Conservation (phyloP, 2,113 vertebrate species). For the Stigmatopora nigra region DNA sequence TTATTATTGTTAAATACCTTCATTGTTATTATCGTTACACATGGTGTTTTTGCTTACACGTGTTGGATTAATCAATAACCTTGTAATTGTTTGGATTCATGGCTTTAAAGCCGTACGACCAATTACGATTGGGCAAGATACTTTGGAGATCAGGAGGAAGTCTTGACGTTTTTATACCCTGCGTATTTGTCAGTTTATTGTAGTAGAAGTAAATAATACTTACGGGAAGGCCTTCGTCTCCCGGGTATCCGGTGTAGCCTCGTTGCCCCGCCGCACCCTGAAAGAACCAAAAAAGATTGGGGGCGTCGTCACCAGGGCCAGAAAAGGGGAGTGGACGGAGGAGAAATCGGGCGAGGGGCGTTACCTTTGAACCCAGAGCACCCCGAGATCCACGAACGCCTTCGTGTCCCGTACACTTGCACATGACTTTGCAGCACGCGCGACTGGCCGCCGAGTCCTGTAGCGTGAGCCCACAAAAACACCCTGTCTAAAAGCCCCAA, state of each 20-base stretch:
- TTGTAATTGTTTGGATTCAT: too few species aligned
- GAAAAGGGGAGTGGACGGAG: neutral
- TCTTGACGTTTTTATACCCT: too few species aligned
- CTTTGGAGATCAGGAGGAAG: too few species aligned
- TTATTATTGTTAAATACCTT: too few species aligned
- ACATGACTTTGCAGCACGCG: conserved; percentile 73
- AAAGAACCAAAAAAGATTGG: conserved; percentile 21
- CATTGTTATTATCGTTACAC: too few species aligned
- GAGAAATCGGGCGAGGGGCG: too few species aligned
- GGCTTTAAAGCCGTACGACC: too few species aligned
- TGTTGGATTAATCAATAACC: too few species aligned
- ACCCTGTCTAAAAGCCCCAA: neutral
- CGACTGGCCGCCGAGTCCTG: conserved; percentile 70
- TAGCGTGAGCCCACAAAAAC: conserved; percentile 14
- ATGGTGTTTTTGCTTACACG: too few species aligned
- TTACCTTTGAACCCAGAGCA: conserved; percentile 71
- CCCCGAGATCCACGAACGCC: conserved; percentile 69
- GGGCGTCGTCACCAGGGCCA: neutral
- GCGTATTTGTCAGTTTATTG: neutral
- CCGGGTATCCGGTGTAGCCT: conserved; percentile 74
- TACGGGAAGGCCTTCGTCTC: conserved; percentile 78
- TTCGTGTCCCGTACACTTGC: conserved; percentile 76
- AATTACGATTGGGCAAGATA: too few species aligned
- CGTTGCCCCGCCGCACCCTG: conserved; percentile 70
- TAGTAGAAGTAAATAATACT: conserved; percentile 42